These are phyloP conservation scores for Colletes collaris DNA, from an alignment of 2,888 invertebrate species.

Conservation along the genomic window DNA sequence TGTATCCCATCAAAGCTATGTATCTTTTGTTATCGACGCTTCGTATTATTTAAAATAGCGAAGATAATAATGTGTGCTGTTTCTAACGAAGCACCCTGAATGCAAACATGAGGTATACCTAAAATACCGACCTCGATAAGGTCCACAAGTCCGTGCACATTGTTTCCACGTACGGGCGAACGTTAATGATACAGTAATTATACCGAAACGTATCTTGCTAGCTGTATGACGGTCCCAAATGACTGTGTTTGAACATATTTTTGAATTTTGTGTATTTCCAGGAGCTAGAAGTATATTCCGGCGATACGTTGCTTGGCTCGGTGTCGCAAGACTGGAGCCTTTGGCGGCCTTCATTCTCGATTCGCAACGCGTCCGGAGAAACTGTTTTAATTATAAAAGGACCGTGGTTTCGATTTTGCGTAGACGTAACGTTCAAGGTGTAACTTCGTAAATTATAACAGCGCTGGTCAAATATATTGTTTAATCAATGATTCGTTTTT, in stretches of 20 bases:
- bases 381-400: slow-evolving; percentile 92
- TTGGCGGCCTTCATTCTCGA: slow-evolving; percentile 88
- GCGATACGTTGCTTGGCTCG: slow-evolving; percentile 87
- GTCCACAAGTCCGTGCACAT: no score
- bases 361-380: slow-evolving; percentile 90
- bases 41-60: no score
- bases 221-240: neutral
- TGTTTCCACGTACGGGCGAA: no score
- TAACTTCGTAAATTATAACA: slow-evolving; percentile 65
- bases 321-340: slow-evolving; percentile 91
- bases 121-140: no score
- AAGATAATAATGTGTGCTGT: no score
- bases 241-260: no score
- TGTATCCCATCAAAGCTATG: no score
- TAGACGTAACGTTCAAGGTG: slow-evolving; percentile 89
- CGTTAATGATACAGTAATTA: no score
- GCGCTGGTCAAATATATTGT: neutral
- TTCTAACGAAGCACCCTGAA: no score
- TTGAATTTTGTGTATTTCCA: slow-evolving; percentile 77
- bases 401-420: slow-evolving; percentile 88
- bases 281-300: slow-evolving; percentile 90
- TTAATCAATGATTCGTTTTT: neutral
- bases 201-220: neutral
- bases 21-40: no score
- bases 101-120: no score